A percentile compares a stretch with the other conserved stretches of the same genome.
Conservation (phyloP, 2,888 invertebrate species). For the Hyposoter didymator region DNA sequence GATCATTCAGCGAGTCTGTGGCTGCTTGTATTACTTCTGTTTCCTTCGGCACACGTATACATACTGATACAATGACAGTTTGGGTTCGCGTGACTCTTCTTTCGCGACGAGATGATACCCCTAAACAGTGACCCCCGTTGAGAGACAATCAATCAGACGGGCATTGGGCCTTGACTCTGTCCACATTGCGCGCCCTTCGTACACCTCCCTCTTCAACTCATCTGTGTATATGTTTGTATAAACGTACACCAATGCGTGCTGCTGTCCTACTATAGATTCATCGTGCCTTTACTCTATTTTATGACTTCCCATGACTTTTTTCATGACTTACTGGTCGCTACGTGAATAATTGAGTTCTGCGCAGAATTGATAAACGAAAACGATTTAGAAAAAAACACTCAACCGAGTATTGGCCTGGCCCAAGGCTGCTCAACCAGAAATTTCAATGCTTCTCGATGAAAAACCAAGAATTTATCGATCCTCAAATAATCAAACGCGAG, state of each 20-base stretch:
- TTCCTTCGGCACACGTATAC: not conserved
- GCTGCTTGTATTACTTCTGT: slow-evolving; percentile 28
- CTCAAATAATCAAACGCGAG: no score
- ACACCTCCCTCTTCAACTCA: slow-evolving; percentile 23
- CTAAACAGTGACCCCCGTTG: slow-evolving; percentile 82
- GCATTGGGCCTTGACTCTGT: slow-evolving; percentile 83
- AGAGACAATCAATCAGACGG: slow-evolving; percentile 83
- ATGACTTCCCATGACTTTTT: slow-evolving; percentile 6
- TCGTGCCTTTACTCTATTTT: not conserved
- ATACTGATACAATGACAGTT: slow-evolving; percentile 47
- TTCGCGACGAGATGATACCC: slow-evolving; percentile 80
- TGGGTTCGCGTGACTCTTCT: slow-evolving; percentile 68
- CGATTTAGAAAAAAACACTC: not conserved
- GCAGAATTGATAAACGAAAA: no score
- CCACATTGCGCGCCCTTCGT: slow-evolving; percentile 82
- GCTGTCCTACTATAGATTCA: not conserved
- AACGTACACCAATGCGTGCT: slow-evolving; percentile 50
- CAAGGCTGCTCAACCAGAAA: not conserved
- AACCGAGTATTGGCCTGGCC: not conserved
- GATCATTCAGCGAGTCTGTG: slow-evolving; percentile 55
- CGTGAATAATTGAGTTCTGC: not conserved
- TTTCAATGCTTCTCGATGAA: not conserved
- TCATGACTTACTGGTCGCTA: not conserved
- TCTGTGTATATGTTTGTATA: slow-evolving; percentile 23
- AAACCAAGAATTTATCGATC: not conserved